Evolutionary conservation across 2,888 invertebrate species (phyloP).

Genomic region (Mesopsocus fuscifrons): DNA sequence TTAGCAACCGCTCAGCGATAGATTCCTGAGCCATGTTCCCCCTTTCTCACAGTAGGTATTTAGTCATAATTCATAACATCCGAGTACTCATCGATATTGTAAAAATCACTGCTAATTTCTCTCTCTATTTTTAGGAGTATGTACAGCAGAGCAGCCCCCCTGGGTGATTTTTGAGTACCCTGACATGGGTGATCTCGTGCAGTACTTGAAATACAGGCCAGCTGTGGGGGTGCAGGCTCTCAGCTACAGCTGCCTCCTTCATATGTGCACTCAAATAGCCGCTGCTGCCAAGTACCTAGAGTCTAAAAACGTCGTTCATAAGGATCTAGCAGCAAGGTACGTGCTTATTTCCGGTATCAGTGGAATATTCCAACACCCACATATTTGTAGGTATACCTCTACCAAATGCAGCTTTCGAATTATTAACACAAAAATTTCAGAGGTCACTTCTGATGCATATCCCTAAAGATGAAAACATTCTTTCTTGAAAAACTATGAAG

Average conservation of each 20-base stretch:
- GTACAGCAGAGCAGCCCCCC: slow-evolving; percentile 37
- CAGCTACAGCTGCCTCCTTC: slow-evolving; percentile 48
- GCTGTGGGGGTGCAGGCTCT: slow-evolving; percentile 15
- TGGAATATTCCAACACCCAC: neutral
- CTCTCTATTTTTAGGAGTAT: slow-evolving; percentile 25
- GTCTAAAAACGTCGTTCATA: slow-evolving; percentile 55
- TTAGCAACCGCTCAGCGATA: no score
- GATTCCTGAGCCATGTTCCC: no score
- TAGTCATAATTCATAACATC: no score
- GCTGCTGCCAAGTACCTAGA: slow-evolving; percentile 67
- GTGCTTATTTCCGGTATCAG: slow-evolving; percentile 13
- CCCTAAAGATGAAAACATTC: no score
- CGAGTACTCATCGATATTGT: no score
- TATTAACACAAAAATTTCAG: no score
- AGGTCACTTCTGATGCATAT: no score
- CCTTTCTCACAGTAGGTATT: no score
- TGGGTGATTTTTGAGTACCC: slow-evolving; percentile 56
- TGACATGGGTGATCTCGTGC: slow-evolving; percentile 52
- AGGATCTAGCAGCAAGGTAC: slow-evolving; percentile 52
- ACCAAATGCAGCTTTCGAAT: no score
- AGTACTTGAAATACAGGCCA: slow-evolving; percentile 28
- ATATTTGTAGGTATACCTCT: no score
- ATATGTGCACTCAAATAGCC: slow-evolving; percentile 55
- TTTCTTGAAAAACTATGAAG: no score
- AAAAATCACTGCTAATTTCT: no score